Evolutionary conservation across 1,140 invertebrate species (phyloP).

Genomic region (Mamestra configurata): DNA sequence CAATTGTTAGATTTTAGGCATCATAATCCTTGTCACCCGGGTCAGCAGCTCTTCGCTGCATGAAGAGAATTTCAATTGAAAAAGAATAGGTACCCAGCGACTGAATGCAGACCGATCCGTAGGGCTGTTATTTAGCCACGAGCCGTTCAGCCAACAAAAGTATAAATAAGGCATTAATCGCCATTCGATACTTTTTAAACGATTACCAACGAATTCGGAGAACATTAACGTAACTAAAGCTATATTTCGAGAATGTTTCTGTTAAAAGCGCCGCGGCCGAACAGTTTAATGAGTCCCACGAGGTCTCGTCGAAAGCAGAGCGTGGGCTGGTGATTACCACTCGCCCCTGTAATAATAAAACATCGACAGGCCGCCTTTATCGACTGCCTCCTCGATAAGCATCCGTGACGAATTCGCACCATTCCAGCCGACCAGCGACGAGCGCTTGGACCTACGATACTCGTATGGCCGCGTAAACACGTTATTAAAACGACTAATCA

Average conservation of each 20-base stretch:
- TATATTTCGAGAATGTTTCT: slow-evolving; percentile 5
- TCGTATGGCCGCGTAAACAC: slow-evolving; percentile 37
- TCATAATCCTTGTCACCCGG: too few species aligned
- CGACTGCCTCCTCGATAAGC: slow-evolving; percentile 84
- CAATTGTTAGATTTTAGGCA: too few species aligned
- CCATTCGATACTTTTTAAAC: neutral
- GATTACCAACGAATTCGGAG: slow-evolving; percentile 64
- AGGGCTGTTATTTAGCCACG: neutral
- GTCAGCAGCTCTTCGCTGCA: too few species aligned
- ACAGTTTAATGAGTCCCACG: slow-evolving; percentile 68
- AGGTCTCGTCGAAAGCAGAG: slow-evolving; percentile 74
- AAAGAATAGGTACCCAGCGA: neutral
- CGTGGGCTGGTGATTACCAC: slow-evolving; percentile 74
- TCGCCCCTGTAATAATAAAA: slow-evolving; percentile 82
- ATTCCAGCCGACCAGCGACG: slow-evolving; percentile 46
- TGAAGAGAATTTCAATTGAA: too few species aligned
- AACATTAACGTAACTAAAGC: slow-evolving; percentile 51
- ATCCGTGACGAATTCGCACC: slow-evolving; percentile 87
- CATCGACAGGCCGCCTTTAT: slow-evolving; percentile 84
- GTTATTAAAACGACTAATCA: slow-evolving; percentile 49
- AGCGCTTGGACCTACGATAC: slow-evolving; percentile 54
- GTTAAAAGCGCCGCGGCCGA: neutral
- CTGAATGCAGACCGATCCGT: too few species aligned
- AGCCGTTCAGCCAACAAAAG: neutral
- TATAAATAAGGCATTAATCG: neutral